A percentile compares a stretch with the other conserved stretches of the same genome.
Evolutionary conservation across 2,113 vertebrate species (phyloP).

Genomic region (Illadopsis cleaveri): DNA sequence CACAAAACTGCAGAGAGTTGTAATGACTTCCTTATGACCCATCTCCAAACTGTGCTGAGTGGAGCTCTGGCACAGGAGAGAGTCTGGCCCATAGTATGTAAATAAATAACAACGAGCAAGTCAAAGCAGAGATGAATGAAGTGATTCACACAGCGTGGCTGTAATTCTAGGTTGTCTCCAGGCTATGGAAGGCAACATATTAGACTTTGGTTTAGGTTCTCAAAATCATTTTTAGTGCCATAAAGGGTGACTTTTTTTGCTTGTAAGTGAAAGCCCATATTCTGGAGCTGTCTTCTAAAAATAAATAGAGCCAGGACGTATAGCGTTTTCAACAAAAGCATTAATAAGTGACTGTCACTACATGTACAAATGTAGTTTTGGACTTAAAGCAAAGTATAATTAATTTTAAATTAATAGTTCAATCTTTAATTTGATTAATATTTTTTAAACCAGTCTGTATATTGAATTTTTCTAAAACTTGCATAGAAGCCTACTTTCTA

Average conservation of each 20-base stretch:
- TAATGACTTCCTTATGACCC: slow-evolving; percentile 51
- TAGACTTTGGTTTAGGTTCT: neutral
- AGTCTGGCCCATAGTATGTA: neutral
- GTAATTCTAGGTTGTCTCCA: neutral
- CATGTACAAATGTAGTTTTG: neutral
- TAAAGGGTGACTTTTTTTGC: neutral
- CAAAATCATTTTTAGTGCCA: neutral
- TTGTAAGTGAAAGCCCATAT: neutral
- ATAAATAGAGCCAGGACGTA: neutral
- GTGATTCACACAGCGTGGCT: neutral
- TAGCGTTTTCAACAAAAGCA: neutral
- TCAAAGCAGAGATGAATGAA: slow-evolving; percentile 32
- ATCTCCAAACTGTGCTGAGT: neutral
- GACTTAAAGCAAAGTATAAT: neutral
- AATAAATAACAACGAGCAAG: slow-evolving; percentile 27
- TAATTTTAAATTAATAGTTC: neutral
- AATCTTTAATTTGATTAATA: neutral
- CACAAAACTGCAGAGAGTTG: neutral
- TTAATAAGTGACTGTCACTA: neutral
- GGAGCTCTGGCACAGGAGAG: slow-evolving; percentile 21
- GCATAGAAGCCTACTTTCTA: neutral
- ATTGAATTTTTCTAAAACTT: neutral
- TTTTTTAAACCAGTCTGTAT: neutral
- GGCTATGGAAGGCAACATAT: neutral
- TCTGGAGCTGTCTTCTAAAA: neutral